Evolutionary conservation across 2,797 vertebrate genomes (phyloP).

Genomic region (Anableps anableps): DNA sequence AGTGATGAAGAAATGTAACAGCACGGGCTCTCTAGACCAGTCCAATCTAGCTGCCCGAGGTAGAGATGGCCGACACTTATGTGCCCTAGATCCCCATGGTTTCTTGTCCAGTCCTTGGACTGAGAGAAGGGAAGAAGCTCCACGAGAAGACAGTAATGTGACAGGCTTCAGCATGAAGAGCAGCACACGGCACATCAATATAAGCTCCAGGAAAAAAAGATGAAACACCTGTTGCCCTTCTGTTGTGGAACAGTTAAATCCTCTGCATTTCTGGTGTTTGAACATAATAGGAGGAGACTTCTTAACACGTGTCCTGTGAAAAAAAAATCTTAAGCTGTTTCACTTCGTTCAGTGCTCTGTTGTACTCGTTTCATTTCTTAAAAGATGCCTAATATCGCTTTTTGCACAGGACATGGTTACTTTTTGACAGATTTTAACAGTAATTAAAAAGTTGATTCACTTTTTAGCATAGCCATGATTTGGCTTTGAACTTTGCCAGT

Average conservation of each 20-base stretch:
- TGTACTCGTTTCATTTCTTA: constrained; percentile 55
- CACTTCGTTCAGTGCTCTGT: constrained; percentile 46
- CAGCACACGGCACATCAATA: constrained; percentile 57
- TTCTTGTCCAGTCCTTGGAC: constrained; percentile 77
- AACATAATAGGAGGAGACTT: constrained; percentile 49
- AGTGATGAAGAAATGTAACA: constrained; percentile 88
- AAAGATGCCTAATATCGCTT: constrained; percentile 30
- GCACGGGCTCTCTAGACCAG: constrained; percentile 86
- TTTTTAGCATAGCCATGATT: constrained; percentile 24
- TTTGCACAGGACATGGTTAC: constrained; percentile 11
- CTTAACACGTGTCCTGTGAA: constrained; percentile 47
- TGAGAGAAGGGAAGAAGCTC: constrained; percentile 39
- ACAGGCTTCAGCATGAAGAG: constrained; percentile 57
- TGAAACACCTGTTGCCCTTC: constrained; percentile 72
- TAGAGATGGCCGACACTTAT: constrained; percentile 76
- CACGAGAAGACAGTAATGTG: constrained; percentile 44
- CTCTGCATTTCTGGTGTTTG: constrained; percentile 53
- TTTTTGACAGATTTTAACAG: constrained; percentile 26
- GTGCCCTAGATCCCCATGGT: constrained; percentile 77
- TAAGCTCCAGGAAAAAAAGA: constrained; percentile 79
- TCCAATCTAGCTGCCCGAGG: constrained; percentile 64
- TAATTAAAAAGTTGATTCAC: constrained; percentile 23
- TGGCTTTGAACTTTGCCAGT: constrained; percentile 20
- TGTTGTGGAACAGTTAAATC: constrained; percentile 32
- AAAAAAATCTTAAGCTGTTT: constrained; percentile 38